These are phyloP conservation scores for Gobio occitaniae DNA, from an alignment of 2,797 vertebrate species.

Conservation along the genomic window DNA sequence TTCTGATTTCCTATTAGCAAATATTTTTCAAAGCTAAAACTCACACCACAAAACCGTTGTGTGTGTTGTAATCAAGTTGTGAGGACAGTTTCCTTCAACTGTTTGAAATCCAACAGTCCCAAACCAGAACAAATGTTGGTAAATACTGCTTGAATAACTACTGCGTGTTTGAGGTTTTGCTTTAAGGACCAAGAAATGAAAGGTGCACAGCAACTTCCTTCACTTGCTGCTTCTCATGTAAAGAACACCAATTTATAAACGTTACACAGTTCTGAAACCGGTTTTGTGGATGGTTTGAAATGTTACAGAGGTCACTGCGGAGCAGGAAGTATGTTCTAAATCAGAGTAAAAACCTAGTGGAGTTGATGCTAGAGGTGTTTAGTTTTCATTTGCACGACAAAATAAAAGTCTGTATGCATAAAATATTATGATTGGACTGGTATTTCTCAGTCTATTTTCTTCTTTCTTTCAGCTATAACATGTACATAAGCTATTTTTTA, in stretches of 20 bases:
- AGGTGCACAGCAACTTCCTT: conserved; percentile 19
- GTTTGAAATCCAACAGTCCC: conserved; percentile 32
- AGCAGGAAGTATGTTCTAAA: conserved; percentile 30
- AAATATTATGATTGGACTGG: background rate
- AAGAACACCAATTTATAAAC: background rate
- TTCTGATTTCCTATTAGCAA: conserved; percentile 54
- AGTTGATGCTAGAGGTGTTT: background rate
- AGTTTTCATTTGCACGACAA: conserved; percentile 9
- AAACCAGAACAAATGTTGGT: conserved; percentile 22
- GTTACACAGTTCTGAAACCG: background rate
- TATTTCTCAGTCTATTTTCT: background rate
- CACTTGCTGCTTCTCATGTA: background rate
- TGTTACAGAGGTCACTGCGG: background rate
- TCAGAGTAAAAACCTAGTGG: conserved; percentile 6
- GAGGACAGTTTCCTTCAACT: conserved; percentile 56
- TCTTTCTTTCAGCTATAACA: background rate
- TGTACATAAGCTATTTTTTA: background rate
- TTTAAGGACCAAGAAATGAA: background rate
- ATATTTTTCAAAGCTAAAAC: conserved; percentile 54
- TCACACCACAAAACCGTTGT: conserved; percentile 61
- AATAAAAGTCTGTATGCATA: background rate
- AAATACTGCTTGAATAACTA: conserved; percentile 1
- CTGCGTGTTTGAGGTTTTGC: background rate
- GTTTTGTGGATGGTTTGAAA: conserved; percentile 12
- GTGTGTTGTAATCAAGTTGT: conserved; percentile 56